These are phyloP conservation scores for Imbricaverruca yamaguchii DNA, from an alignment of 2,888 invertebrate species.

Conservation along the genomic window DNA sequence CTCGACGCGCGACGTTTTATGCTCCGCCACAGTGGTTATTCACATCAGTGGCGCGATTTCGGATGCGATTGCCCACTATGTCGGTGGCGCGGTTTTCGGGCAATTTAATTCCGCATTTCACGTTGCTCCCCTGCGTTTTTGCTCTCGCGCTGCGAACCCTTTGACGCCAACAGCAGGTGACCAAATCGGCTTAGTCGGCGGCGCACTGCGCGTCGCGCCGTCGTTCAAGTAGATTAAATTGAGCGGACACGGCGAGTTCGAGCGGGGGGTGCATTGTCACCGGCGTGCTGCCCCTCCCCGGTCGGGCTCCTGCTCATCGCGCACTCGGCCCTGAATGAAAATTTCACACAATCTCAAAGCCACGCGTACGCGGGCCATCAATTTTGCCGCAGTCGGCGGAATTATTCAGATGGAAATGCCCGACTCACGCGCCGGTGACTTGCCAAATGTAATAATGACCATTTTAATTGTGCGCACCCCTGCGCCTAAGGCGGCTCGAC, in stretches of 20 bases:
- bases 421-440: not conserved
- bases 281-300: not conserved
- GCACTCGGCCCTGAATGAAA: not conserved
- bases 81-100: slow-evolving; percentile 3
- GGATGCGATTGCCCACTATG: not conserved
- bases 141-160: not conserved
- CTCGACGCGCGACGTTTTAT: not conserved
- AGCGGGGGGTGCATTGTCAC: not conserved
- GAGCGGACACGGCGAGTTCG: slow-evolving; percentile 2
- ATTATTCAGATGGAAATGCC: slow-evolving; percentile 12
- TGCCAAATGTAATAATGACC: slow-evolving; percentile 14
- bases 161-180: slow-evolving; percentile 18
- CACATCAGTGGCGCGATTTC: not conserved
- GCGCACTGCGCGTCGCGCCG: not conserved
- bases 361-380: not conserved
- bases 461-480: not conserved
- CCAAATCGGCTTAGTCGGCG: slow-evolving; percentile 8
- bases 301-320: not conserved
- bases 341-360: slow-evolving; percentile 19
- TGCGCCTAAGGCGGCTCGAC: not conserved
- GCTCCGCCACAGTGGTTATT: not conserved
- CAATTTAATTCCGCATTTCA: slow-evolving; percentile 17
- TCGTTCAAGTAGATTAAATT: slow-evolving; percentile 15
- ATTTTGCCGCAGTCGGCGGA: slow-evolving; percentile 6
- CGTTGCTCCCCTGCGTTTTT: slow-evolving; percentile 3